phyloP scores from a whole-genome alignment of 2,888 invertebrate genomes.

The Minunthozetes semirufus region DNA sequence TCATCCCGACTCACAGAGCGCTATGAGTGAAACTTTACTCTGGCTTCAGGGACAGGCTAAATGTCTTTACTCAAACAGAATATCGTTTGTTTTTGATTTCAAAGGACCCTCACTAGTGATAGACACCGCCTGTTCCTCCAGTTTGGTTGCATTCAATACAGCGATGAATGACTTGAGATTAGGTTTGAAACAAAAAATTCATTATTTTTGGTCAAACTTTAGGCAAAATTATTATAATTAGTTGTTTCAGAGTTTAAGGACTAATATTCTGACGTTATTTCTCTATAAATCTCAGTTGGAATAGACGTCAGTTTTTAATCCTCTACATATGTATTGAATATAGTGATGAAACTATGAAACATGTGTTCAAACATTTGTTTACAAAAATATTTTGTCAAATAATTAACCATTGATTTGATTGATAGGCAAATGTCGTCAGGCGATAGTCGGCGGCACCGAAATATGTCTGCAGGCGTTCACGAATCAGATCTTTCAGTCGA shows the following conservation, averaged over 20 bases:
- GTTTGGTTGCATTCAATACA: slow-evolving; percentile 44
- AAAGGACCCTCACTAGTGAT: slow-evolving; percentile 53
- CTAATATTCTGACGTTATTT: no score
- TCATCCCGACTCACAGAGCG: slow-evolving; percentile 68
- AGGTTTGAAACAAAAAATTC: slow-evolving; percentile 51
- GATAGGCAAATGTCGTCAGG: slow-evolving; percentile 69
- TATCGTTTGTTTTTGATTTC: slow-evolving; percentile 90
- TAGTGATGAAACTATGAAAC: no score
- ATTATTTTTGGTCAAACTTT: no score
- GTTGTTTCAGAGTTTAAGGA: no score
- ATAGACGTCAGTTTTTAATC: no score
- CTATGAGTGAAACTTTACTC: slow-evolving; percentile 56
- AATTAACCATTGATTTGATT: not conserved
- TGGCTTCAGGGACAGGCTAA: slow-evolving; percentile 83
- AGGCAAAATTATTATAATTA: no score
- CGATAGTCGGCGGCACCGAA: slow-evolving; percentile 59
- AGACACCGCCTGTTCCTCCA: slow-evolving; percentile 38
- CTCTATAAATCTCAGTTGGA: no score
- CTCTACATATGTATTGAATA: no score
- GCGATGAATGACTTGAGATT: slow-evolving; percentile 64
- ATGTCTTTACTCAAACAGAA: slow-evolving; percentile 83
- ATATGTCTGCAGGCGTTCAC: slow-evolving; percentile 52
- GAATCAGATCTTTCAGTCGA: slow-evolving; percentile 74
- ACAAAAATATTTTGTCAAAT: no score
- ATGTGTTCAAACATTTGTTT: not conserved